phyloP scores from a whole-genome alignment of 2,113 vertebrate species.

The Oreochromis tanganicae region DNA sequence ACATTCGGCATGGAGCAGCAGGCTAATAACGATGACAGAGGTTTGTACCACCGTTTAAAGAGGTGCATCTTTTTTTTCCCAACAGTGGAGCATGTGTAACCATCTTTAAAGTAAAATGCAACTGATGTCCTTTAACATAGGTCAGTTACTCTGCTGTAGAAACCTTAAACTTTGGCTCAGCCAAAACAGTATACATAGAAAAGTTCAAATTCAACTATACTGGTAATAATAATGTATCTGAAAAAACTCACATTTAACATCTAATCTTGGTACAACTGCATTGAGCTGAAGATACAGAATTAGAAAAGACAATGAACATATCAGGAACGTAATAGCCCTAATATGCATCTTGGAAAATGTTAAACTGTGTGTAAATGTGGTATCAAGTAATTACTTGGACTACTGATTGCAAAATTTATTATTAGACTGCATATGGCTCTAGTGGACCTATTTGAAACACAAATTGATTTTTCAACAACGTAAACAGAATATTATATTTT shows the following conservation, averaged over 20 bases:
- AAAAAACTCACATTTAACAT: neutral
- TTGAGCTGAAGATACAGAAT: neutral
- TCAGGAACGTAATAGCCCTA: neutral
- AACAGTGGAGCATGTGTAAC: neutral
- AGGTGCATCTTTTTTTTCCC: neutral
- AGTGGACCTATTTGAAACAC: neutral
- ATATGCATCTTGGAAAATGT: neutral
- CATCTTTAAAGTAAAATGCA: neutral
- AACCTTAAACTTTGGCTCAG: neutral
- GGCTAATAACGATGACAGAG: constrained; percentile 54
- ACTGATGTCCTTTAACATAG: neutral
- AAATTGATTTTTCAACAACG: neutral
- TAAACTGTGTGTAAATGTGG: constrained; percentile 6
- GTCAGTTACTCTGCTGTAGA: neutral
- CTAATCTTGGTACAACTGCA: neutral
- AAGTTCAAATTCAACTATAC: neutral
- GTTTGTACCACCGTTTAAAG: constrained; percentile 20
- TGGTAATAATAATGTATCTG: neutral
- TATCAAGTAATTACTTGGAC: constrained; percentile 51
- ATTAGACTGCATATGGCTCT: neutral
- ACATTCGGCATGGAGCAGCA: constrained; percentile 9
- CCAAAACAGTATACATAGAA: neutral
- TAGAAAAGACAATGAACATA: constrained; percentile 7
- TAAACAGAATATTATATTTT: neutral
- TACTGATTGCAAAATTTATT: constrained; percentile 25